Evolutionary conservation across 2,888 invertebrate genomes (phyloP).

Genomic region (Ommatoiulus sabulosus): DNA sequence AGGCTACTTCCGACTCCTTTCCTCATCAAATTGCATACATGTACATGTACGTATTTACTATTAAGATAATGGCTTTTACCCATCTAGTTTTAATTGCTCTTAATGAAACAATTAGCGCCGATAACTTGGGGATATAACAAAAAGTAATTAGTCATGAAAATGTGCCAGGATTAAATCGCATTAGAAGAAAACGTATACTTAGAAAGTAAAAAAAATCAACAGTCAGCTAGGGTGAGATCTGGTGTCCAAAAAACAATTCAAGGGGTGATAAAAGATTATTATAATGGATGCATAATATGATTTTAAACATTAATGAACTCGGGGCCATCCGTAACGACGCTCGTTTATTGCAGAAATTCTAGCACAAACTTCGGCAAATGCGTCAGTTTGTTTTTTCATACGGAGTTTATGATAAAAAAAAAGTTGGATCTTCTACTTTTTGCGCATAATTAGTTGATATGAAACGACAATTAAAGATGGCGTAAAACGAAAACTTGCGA

Average conservation of each 20-base stretch:
- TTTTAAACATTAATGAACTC: not conserved
- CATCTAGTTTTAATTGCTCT: not conserved
- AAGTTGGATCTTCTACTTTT: not conserved
- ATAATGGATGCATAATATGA: not conserved
- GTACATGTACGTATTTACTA: not conserved
- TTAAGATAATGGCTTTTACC: slow-evolving; percentile 21
- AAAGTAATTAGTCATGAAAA: not conserved
- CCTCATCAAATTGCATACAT: not conserved
- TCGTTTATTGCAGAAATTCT: not conserved
- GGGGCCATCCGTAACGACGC: not conserved
- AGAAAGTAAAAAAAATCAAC: slow-evolving; percentile 5
- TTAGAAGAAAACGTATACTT: not conserved
- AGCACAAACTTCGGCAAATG: not conserved
- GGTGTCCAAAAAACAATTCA: not conserved
- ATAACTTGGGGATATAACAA: slow-evolving; percentile 7
- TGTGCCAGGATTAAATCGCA: not conserved
- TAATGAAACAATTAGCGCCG: slow-evolving; percentile 28
- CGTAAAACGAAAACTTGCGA: not conserved
- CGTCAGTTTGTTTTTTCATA: not conserved
- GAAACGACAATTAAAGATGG: not conserved
- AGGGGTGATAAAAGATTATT: not conserved
- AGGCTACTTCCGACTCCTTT: not conserved
- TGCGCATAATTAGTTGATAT: not conserved
- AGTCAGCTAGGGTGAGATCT: slow-evolving; percentile 7
- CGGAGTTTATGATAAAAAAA: not conserved